A percentile compares a stretch with the other conserved stretches of the same genome.
These are phyloP conservation scores for Mormyrops attenuatus DNA, from an alignment of 2,797 vertebrate species.

Conservation along the genomic window DNA sequence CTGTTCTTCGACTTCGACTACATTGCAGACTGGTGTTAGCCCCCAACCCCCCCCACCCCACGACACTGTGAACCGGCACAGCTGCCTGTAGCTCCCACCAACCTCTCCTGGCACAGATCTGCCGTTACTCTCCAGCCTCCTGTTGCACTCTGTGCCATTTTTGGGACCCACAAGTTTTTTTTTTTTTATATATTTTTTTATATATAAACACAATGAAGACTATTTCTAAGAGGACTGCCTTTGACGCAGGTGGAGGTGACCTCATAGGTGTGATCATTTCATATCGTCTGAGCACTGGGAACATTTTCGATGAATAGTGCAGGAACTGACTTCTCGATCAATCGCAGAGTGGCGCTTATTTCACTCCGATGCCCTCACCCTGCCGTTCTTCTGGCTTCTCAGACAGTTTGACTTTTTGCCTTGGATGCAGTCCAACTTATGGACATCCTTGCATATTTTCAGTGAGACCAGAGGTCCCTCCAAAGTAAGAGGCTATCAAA, in stretches of 20 bases:
- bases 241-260: constrained; percentile 47
- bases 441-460: constrained; percentile 27
- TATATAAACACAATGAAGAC: neutral
- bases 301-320: constrained; percentile 31
- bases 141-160: constrained; percentile 66
- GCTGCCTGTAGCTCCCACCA: constrained; percentile 52
- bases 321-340: constrained; percentile 14
- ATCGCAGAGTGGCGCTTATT: neutral
- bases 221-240: constrained; percentile 10
- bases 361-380: constrained; percentile 30
- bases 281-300: constrained; percentile 70
- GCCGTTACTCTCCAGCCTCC: constrained; percentile 34
- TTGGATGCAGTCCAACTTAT: constrained; percentile 33
- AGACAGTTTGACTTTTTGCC: constrained; percentile 32
- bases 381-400: constrained; percentile 10
- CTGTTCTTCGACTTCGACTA: constrained; percentile 97
- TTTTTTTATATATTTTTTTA: constrained; percentile 15
- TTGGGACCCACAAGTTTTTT: constrained; percentile 51
- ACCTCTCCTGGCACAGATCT: constrained; percentile 37
- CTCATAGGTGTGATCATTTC: constrained; percentile 41
- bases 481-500: constrained; percentile 48
- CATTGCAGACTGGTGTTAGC: constrained; percentile 98
- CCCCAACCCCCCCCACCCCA: constrained; percentile 29
- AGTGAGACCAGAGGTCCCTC: constrained; percentile 21
- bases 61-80: constrained; percentile 69